Evolutionary conservation across 2,888 invertebrate genomes (phyloP).

Genomic region (Eilema griseolum): DNA sequence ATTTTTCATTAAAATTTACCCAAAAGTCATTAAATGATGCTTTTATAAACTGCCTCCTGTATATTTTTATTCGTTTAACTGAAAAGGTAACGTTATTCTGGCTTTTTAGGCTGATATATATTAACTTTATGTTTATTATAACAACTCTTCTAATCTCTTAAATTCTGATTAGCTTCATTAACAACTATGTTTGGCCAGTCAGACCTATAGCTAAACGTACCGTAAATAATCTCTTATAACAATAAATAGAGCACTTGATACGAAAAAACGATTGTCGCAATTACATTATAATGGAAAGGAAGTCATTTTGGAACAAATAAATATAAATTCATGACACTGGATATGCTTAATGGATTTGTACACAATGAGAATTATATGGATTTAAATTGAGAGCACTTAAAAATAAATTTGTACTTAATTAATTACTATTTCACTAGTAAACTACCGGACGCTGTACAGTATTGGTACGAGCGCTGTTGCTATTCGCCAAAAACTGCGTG

Average conservation of each 20-base stretch:
- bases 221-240: slow-evolving; percentile 38
- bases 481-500: slow-evolving; percentile 66
- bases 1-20: slow-evolving; percentile 22
- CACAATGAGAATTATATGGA: slow-evolving; percentile 60
- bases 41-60: slow-evolving; percentile 10
- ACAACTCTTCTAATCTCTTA: slow-evolving; percentile 40
- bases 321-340: slow-evolving; percentile 53
- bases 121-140: slow-evolving; percentile 27
- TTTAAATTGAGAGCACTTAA: slow-evolving; percentile 36
- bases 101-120: slow-evolving; percentile 15
- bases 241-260: slow-evolving; percentile 21
- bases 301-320: slow-evolving; percentile 31
- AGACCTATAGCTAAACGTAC: slow-evolving; percentile 64
- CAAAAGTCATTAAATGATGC: slow-evolving; percentile 24
- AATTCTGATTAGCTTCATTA: slow-evolving; percentile 32
- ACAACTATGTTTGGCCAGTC: slow-evolving; percentile 65
- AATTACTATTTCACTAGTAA: slow-evolving; percentile 47
- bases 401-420: slow-evolving; percentile 60
- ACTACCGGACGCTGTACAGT: slow-evolving; percentile 78
- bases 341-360: slow-evolving; percentile 77
- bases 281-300: slow-evolving; percentile 25
- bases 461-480: slow-evolving; percentile 64
- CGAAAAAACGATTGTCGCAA: slow-evolving; percentile 31
- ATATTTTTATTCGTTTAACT: slow-evolving; percentile 18
- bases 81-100: slow-evolving; percentile 3